Percentiles rank a stretch among this genome's conserved stretches.
Conservation (phyloP, 2,888 invertebrate genomes). For the Philereme transversata region DNA sequence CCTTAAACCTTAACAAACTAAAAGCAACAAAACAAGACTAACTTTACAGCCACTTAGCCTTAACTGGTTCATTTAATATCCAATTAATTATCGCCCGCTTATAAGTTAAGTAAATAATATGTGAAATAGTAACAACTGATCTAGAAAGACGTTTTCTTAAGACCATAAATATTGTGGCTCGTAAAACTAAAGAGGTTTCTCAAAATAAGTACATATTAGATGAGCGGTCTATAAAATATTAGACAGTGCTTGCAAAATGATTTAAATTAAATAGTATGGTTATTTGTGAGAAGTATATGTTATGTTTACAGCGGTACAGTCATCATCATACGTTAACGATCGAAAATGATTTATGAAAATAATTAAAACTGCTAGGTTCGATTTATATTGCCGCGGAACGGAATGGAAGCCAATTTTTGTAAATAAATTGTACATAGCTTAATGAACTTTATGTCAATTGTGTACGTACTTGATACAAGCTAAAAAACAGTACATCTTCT, state of each 20-base stretch:
- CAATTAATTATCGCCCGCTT: constrained; percentile 5
- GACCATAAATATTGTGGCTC: constrained; percentile 2
- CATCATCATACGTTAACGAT: no score
- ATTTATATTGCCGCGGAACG: no score
- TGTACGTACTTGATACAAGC: no score
- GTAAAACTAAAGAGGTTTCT: constrained; percentile 7
- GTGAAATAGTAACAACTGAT: constrained; percentile 1
- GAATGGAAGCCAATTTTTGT: no score
- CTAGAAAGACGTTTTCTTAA: neutral
- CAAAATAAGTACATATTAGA: neutral
- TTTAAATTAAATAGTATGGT: no score
- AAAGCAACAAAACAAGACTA: neutral
- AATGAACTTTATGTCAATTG: no score
- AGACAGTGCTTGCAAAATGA: neutral
- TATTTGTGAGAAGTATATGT: no score
- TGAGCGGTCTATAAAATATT: neutral
- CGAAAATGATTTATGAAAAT: no score
- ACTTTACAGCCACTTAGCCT: constrained; percentile 2
- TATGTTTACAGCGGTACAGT: neutral
- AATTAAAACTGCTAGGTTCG: no score
- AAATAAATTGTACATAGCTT: no score
- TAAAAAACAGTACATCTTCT: no score
- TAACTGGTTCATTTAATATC: constrained; percentile 3
- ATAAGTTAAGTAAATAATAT: constrained; percentile 7
- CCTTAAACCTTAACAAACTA: neutral